phyloP scores from a whole-genome alignment of 1,140 invertebrate genomes.

The Nasonia longicornis region DNA sequence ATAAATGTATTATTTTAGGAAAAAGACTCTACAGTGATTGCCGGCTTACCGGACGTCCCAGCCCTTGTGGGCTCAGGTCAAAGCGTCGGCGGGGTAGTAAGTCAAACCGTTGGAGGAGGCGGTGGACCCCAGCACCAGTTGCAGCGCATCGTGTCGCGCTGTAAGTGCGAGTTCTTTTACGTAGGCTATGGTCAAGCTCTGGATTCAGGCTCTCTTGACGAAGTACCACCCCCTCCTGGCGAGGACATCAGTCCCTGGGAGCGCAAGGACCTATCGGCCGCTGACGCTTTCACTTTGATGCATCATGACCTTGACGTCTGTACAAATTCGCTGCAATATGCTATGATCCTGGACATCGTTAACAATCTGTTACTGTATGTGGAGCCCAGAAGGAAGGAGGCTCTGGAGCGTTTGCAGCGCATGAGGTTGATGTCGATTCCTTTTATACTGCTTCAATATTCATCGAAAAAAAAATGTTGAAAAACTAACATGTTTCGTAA shows the following conservation, averaged over 20 bases:
- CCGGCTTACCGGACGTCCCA: conserved; percentile 84
- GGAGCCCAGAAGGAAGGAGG: conserved; percentile 94
- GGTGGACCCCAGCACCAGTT: conserved; percentile 76
- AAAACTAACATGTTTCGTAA: neutral
- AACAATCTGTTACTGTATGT: conserved; percentile 97
- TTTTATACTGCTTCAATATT: neutral
- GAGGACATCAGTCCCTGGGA: conserved; percentile 82
- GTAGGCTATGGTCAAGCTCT: conserved; percentile 91
- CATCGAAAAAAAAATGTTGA: neutral
- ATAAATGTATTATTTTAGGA: conserved; percentile 67
- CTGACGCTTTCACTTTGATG: conserved; percentile 97
- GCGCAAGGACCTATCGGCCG: conserved; percentile 81
- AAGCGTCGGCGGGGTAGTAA: conserved; percentile 95
- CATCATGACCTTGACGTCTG: conserved; percentile 98
- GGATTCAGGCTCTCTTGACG: conserved; percentile 75
- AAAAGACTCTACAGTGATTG: conserved; percentile 82
- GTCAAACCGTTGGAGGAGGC: conserved; percentile 90
- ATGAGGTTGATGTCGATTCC: conserved; percentile 76
- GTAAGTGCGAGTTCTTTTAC: conserved; percentile 98
- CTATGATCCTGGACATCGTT: conserved; percentile 96
- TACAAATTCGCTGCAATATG: conserved; percentile 95
- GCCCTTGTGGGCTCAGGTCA: conserved; percentile 94
- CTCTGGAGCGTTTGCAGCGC: conserved; percentile 86
- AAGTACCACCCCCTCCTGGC: conserved; percentile 77
- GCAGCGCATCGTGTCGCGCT: conserved; percentile 95